Conservation (phyloP, 2,888 invertebrate genomes). For the Stenichneumon culpator region DNA sequence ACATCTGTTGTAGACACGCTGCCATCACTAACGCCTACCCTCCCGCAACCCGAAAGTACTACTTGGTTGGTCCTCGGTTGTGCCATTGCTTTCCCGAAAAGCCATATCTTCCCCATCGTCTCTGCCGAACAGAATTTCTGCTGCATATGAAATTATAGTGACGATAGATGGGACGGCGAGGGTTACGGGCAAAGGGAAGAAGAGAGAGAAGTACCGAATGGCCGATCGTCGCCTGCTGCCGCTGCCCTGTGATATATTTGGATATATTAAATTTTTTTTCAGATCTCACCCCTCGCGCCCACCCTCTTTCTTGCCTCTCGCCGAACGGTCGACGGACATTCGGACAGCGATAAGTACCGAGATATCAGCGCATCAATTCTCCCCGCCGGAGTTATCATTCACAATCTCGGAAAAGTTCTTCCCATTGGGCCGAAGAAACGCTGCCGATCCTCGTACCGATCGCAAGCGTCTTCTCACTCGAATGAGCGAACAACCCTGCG, state of each 20-base stretch:
- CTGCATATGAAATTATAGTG: slow-evolving; percentile 84
- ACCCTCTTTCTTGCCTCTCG: slow-evolving; percentile 44
- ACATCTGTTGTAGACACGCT: slow-evolving; percentile 82
- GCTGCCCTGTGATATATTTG: slow-evolving; percentile 83
- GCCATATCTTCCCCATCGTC: slow-evolving; percentile 80
- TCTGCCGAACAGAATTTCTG: slow-evolving; percentile 74
- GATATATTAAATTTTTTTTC: slow-evolving; percentile 85
- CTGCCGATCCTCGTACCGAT: neutral
- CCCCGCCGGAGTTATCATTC: slow-evolving; percentile 33
- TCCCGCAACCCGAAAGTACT: slow-evolving; percentile 62
- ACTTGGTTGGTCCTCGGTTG: slow-evolving; percentile 62
- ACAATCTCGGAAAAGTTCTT: neutral
- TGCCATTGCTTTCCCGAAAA: slow-evolving; percentile 71
- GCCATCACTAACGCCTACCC: slow-evolving; percentile 65
- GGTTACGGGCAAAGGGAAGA: slow-evolving; percentile 28
- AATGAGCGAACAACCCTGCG: neutral
- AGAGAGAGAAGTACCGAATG: slow-evolving; percentile 79
- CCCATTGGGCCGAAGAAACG: neutral
- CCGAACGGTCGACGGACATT: neutral
- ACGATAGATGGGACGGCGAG: slow-evolving; percentile 24
- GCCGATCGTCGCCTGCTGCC: slow-evolving; percentile 83
- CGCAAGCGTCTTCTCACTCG: neutral
- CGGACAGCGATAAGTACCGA: slow-evolving; percentile 29
- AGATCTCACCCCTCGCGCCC: slow-evolving; percentile 33
- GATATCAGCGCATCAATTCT: slow-evolving; percentile 68